Conservation (phyloP, 1,140 invertebrate species). For the Rhopalosiphum maidis region DNA sequence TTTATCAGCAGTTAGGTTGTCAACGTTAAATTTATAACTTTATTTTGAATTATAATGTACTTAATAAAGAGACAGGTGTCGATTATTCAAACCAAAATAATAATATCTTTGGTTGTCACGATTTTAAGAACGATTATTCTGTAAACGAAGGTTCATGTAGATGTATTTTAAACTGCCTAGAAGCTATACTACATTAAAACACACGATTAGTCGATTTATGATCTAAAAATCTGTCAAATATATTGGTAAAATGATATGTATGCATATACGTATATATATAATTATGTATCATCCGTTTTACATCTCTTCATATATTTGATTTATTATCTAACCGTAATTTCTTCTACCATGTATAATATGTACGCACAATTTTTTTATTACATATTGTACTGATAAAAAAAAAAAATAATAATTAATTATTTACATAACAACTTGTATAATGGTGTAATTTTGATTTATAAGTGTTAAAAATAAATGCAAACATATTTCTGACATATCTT, state of each 20-base stretch:
- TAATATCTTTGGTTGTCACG: neutral
- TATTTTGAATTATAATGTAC: neutral
- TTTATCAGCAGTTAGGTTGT: neutral
- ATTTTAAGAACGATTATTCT: slow-evolving; percentile 26
- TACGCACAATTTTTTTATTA: neutral
- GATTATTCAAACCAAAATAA: slow-evolving; percentile 15
- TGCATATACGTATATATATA: neutral
- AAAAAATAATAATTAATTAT: neutral
- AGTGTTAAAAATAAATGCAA: neutral
- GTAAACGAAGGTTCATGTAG: neutral
- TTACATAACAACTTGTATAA: neutral
- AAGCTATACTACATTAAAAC: neutral
- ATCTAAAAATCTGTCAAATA: slow-evolving; percentile 21
- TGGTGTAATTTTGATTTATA: neutral
- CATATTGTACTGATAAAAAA: neutral
- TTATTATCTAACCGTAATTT: neutral
- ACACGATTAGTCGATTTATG: slow-evolving; percentile 30
- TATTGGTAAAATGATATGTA: slow-evolving; percentile 8
- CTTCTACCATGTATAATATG: neutral
- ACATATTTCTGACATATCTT: neutral
- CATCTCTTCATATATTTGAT: neutral
- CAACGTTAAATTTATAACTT: neutral
- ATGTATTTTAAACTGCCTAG: neutral
- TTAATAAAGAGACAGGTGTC: slow-evolving; percentile 1
- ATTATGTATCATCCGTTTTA: neutral